A percentile compares a stretch with the other conserved stretches of the same genome.
Evolutionary conservation across 2,888 invertebrate species (phyloP).

Genomic region (Plebejus argus): DNA sequence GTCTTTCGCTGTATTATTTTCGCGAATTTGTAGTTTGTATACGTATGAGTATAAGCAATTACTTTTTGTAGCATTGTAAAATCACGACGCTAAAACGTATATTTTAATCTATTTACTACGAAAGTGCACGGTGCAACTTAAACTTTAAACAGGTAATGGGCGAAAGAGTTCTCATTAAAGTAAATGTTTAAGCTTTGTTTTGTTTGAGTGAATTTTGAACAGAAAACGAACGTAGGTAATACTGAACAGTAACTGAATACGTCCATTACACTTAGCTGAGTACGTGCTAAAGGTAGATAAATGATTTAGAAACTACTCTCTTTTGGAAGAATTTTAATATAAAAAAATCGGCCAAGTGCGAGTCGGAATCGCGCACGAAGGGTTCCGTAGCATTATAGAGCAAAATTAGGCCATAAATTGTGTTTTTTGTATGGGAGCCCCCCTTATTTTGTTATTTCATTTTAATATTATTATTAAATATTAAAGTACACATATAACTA

Average conservation of each 20-base stretch:
- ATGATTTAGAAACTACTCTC: not conserved
- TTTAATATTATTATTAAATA: too few relatives aligned
- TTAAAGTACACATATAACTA: too few relatives aligned
- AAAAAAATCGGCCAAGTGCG: too few relatives aligned
- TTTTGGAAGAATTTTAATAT: not conserved
- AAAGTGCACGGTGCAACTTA: not conserved
- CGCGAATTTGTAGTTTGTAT: too few relatives aligned
- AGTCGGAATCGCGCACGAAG: too few relatives aligned
- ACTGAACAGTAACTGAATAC: not conserved
- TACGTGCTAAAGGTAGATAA: not conserved
- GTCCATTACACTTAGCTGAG: not conserved
- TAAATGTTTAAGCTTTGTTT: constrained; percentile 13
- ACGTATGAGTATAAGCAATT: too few relatives aligned
- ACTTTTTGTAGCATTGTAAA: not conserved
- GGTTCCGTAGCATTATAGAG: too few relatives aligned
- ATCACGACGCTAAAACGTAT: not conserved
- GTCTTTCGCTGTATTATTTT: too few relatives aligned
- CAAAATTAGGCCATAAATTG: too few relatives aligned
- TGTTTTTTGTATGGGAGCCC: too few relatives aligned
- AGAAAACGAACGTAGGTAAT: not conserved
- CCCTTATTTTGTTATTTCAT: too few relatives aligned
- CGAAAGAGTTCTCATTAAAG: not conserved
- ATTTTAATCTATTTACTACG: not conserved
- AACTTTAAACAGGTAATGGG: not conserved
- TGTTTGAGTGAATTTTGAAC: constrained; percentile 22